Percentiles rank a stretch among this genome's conserved stretches.
These are phyloP conservation scores for Euura lappo DNA, from an alignment of 1,140 invertebrate species.

Conservation along the genomic window DNA sequence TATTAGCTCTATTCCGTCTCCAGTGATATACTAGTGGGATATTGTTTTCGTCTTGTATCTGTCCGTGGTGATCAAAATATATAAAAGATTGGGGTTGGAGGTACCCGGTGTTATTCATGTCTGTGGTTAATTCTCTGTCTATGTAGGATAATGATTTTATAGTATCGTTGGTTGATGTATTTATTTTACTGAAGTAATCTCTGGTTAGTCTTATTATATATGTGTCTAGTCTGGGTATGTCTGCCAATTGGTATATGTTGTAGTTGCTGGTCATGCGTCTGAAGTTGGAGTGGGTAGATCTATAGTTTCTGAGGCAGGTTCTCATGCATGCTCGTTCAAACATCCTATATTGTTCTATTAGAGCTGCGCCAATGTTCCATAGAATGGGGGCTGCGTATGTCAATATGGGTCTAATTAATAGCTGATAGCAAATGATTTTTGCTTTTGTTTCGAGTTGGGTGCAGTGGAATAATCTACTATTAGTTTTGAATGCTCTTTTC, in stretches of 20 bases:
- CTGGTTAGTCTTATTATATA: conserved; percentile 31
- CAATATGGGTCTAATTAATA: conserved; percentile 30
- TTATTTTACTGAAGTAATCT: conserved; percentile 20
- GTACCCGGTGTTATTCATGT: too few species aligned
- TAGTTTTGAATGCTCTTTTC: background rate
- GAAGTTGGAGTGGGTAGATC: conserved; percentile 22
- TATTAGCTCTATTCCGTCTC: too few species aligned
- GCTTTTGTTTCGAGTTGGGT: conserved; percentile 20
- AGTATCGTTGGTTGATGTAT: too few species aligned
- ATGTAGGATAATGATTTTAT: too few species aligned
- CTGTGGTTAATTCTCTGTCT: too few species aligned
- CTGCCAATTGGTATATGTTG: conserved; percentile 27
- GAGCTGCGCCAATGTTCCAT: too few species aligned
- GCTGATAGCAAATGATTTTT: conserved; percentile 33
- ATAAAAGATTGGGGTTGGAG: too few species aligned
- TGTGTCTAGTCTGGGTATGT: conserved; percentile 32
- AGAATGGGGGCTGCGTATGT: too few species aligned
- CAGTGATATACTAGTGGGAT: too few species aligned
- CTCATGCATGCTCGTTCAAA: conserved; percentile 34
- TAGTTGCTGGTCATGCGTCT: conserved; percentile 22
- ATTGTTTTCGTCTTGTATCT: too few species aligned
- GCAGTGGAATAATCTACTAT: background rate
- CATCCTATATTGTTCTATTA: conserved; percentile 26
- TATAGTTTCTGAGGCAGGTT: conserved; percentile 26
- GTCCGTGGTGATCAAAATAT: too few species aligned